Conservation (phyloP, 2,888 invertebrate genomes). For the Rhagophthalmus giganteus region DNA sequence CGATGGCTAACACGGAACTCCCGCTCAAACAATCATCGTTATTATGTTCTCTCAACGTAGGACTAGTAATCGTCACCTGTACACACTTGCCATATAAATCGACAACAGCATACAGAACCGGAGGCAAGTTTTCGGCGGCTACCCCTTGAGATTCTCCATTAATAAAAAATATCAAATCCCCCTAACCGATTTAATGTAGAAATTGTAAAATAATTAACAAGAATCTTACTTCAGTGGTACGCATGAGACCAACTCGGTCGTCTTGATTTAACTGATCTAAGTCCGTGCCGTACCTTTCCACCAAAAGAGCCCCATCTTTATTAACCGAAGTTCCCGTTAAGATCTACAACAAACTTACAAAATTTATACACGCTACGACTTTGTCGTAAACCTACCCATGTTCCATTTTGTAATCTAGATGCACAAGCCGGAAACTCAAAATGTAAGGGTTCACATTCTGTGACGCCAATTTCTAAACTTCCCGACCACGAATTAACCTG, state of each 20-base stretch:
- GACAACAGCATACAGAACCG: conserved; percentile 73
- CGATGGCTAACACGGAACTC: conserved; percentile 54
- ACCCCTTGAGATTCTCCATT: conserved; percentile 89
- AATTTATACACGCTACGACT: background rate
- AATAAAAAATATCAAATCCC: conserved; percentile 83
- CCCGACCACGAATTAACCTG: conserved; percentile 82
- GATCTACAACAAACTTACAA: conserved; percentile 59
- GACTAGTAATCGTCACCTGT: conserved; percentile 67
- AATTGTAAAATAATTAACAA: background rate
- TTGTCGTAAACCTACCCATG: conserved; percentile 67
- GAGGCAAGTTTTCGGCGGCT: conserved; percentile 78
- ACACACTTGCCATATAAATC: conserved; percentile 84
- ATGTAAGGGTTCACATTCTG: conserved; percentile 68
- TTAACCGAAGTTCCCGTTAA: conserved; percentile 87
- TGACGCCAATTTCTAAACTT: conserved; percentile 75
- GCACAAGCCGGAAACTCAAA: conserved; percentile 75
- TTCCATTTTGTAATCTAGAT: conserved; percentile 75
- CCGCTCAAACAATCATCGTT: conserved; percentile 56
- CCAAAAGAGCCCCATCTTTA: conserved; percentile 79
- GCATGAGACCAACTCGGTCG: conserved; percentile 82
- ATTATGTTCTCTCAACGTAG: conserved; percentile 53
- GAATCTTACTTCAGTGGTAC: conserved; percentile 68
- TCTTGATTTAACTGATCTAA: conserved; percentile 81
- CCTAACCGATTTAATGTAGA: conserved; percentile 54
- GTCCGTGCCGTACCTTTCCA: conserved; percentile 84